Base-by-base conservation (phyloP, 2,113 vertebrate genomes). In the Oncorhynchus keta region DNA sequence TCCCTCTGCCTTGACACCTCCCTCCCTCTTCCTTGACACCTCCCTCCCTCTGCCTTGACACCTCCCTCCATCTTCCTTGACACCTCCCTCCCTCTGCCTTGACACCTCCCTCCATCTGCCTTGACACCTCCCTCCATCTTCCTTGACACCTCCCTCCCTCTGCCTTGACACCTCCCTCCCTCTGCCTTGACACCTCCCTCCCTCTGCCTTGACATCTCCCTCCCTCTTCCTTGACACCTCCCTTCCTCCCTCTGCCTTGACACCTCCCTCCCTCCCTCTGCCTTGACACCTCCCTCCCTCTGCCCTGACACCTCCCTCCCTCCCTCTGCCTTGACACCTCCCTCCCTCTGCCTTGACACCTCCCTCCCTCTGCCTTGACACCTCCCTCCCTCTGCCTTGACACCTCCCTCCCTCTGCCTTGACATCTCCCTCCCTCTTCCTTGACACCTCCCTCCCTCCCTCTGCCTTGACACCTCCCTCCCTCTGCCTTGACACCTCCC, bases 41-140 rank as follows among this genome's bases (percentile, higher is more conserved):
- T 82, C 85, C 80, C 73, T 24, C 61, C 7, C 35, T 39, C 35
- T 9, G 83, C 88, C 90, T 90, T 84, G 87, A 81, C 83, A 79
- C 72, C 75, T 69, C 65, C 32, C 5, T 32, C 5, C 32, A 5
- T 32, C 32, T 16, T 1, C 14, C 14, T 16, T 4, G 49, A 51
- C 49, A 51, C 5, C 32, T 32, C 30, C 62, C 48, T 32, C 32
- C 5, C 30, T 68, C 65, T 16, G 14, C 4, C 49, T 51, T 16
- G 49, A 51, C 49, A 51, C 59, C 55, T 83, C 85, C 81, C 73
- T 62, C 59, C 35, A 6, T 35, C 35, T 8, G 83, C 88, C 90
- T 90, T 84, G 87, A 81, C 83, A 79, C 73, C 75, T 69, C 65
- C 4, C 1, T 32, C 30, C 4, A 1, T 32, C 30, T 32, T 4